Evolutionary conservation across 2,113 vertebrate genomes (phyloP).

Genomic region (Phoenicopterus ruber): DNA sequence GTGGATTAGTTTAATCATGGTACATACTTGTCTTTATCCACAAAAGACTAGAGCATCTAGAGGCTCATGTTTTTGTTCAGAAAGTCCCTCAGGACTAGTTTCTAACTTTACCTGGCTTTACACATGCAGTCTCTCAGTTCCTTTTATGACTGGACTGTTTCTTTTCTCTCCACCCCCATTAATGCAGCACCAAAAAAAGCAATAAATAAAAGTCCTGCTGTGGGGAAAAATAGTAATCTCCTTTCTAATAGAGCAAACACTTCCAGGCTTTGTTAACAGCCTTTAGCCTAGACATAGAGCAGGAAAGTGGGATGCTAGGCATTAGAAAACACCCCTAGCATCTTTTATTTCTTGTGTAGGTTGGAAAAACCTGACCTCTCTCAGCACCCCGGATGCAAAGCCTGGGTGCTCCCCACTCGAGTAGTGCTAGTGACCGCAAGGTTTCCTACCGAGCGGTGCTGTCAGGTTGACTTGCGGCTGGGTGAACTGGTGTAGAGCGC

Average conservation of each 20-base stretch:
- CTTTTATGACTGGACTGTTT: not conserved
- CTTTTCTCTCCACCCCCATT: not conserved
- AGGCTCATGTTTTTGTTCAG: not conserved
- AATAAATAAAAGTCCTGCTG: not conserved
- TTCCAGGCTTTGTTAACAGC: not conserved
- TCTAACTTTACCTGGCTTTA: not conserved
- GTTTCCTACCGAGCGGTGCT: not conserved
- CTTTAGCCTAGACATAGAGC: not conserved
- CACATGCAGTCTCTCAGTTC: not conserved
- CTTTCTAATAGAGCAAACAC: not conserved
- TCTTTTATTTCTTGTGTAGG: not conserved
- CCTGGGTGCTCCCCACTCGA: accelerated
- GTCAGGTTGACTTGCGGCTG: not conserved
- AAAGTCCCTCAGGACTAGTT: not conserved
- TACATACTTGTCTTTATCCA: not conserved
- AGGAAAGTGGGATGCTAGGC: not conserved
- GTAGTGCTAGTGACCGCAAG: not conserved
- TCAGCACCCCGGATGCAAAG: not conserved
- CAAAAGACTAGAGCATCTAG: not conserved
- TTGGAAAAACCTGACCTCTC: not conserved
- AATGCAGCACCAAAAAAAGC: not conserved
- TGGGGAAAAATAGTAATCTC: not conserved
- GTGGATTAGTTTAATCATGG: not conserved
- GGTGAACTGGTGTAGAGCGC: not conserved
- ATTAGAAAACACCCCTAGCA: not conserved